phyloP scores from a whole-genome alignment of 2,113 vertebrate species.

The Cichladusa arquata region DNA sequence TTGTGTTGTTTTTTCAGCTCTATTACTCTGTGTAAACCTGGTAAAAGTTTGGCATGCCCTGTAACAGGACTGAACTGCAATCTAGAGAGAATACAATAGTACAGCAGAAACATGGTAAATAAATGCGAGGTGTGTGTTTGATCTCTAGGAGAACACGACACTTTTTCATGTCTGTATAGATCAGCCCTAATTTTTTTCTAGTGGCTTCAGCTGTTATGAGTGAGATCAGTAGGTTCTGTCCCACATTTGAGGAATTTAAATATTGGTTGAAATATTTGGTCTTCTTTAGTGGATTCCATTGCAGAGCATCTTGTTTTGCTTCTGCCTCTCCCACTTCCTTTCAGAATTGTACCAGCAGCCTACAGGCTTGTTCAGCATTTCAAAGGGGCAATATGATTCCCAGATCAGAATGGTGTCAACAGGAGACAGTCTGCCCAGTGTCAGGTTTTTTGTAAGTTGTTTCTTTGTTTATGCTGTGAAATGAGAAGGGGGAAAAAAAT shows the following conservation, averaged over 20 bases:
- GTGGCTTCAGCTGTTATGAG: not conserved
- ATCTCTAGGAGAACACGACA: not conserved
- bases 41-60: not conserved
- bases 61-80: not conserved
- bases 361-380: constrained; percentile 38
- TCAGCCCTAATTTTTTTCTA: not conserved
- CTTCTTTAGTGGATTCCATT: not conserved
- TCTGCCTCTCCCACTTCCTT: constrained; percentile 50
- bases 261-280: not conserved
- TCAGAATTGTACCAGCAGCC: constrained; percentile 27
- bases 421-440: constrained; percentile 31
- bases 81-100: not conserved
- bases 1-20: not conserved
- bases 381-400: constrained; percentile 23
- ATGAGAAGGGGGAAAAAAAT: not conserved
- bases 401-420: constrained; percentile 36
- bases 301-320: constrained; percentile 52
- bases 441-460: constrained; percentile 16
- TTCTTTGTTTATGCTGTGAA: constrained; percentile 23
- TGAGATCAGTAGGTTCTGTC: not conserved
- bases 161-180: not conserved
- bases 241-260: not conserved
- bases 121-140: not conserved
- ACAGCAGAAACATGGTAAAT: not conserved
- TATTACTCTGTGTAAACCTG: not conserved